Evolutionary conservation across 2,888 invertebrate genomes (phyloP).

Genomic region (Scaptomyza polygonia): DNA sequence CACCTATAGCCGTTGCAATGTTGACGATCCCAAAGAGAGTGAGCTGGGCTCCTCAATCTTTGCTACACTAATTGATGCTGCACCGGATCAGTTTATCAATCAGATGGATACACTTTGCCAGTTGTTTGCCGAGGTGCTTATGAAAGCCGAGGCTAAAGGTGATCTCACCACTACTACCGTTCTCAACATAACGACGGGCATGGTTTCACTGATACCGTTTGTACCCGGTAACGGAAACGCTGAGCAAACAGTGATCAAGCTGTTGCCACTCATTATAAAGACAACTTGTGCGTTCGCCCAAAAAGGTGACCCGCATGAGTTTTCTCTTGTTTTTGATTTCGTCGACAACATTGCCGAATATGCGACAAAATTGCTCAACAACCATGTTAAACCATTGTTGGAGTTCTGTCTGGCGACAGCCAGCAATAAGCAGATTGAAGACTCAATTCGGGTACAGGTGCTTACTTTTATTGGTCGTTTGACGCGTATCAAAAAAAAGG

Average conservation of each 20-base stretch:
- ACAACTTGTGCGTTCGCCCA: conserved; percentile 86
- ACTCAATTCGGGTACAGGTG: conserved; percentile 88
- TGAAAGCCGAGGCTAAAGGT: conserved; percentile 80
- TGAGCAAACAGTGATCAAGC: conserved; percentile 86
- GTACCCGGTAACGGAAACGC: conserved; percentile 86
- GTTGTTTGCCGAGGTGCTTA: conserved; percentile 84
- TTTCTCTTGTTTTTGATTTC: conserved; percentile 82
- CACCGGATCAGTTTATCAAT: conserved; percentile 88
- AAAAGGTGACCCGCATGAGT: conserved; percentile 85
- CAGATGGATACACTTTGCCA: conserved; percentile 87
- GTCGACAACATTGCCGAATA: conserved; percentile 83
- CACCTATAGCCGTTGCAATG: conserved; percentile 80
- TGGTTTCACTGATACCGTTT: conserved; percentile 88
- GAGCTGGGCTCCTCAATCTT: conserved; percentile 85
- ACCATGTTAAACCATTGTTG: conserved; percentile 87
- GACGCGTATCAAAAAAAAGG: conserved; percentile 89
- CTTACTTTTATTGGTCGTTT: conserved; percentile 88
- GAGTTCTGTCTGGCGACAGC: conserved; percentile 88
- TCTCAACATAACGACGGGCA: conserved; percentile 85
- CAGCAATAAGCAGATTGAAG: conserved; percentile 86
- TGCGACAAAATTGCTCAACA: conserved; percentile 83
- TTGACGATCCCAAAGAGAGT: conserved; percentile 81
- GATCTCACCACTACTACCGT: conserved; percentile 83
- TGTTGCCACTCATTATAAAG: conserved; percentile 88
- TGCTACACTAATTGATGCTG: conserved; percentile 88